Base-by-base conservation (phyloP, 2,113 vertebrate genomes). In the Pycnonotus jocosus region DNA sequence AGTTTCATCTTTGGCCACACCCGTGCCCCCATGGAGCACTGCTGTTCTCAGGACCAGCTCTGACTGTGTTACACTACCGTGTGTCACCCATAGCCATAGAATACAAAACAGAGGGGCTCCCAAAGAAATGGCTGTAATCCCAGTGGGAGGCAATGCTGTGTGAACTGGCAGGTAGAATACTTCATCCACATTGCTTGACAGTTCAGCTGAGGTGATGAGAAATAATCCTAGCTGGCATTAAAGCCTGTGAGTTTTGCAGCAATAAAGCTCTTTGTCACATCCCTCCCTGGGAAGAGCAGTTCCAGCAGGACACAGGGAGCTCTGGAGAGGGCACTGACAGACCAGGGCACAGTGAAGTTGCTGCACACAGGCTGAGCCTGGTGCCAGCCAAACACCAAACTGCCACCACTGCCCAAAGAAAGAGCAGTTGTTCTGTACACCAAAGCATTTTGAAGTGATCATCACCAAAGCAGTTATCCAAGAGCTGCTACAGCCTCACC, bases 61-160 rank as follows among this genome's bases (percentile, higher is more conserved):
- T 11, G 37, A 8, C 5, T 17, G 0, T 7, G 23, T 9, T 3
- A 6, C 4, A 1, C 17, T 2, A 1, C 44, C 2, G 5, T 4
- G 7, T 1, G 8, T 35, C 19, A 1, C 3, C 45, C 16, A 8
- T 25, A 15, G n/a, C 0, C 0, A 17, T 3, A 5, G 7, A 25
- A 21, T 2, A 2, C 21, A 7, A 12, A 37, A 3, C 68, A 22
- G 10, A 3, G 0, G 35, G 22, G 51, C 22, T 76, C 31, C 71
- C 28, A 4, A 7, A 25, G 31, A 33, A 22, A 9, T 0, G 14
- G 30, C 80, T 35, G 70, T 0, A 37, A 50, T 72, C 50, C 17
- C 17, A 19, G 16, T 4, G 2, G 5, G 15, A 11, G 38, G 37
- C 9, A 9, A 30, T 1, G 15, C 79, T 20, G 37, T 28, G 2